These are phyloP conservation scores for Heptascelio sp. DNA, from an alignment of 2,888 invertebrate genomes.

Conservation along the genomic window DNA sequence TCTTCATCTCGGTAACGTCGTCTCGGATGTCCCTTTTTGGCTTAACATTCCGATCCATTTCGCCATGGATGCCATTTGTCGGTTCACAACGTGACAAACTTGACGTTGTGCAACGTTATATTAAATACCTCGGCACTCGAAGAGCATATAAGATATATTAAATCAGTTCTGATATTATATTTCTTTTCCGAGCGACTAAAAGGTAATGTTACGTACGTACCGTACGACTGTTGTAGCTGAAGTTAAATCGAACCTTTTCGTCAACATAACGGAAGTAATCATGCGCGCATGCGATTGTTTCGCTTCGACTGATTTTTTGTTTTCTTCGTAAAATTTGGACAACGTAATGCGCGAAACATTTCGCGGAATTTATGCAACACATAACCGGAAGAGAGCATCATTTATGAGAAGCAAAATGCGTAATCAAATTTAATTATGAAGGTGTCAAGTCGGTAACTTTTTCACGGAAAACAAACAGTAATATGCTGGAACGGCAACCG, in stretches of 20 bases:
- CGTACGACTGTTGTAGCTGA: not conserved
- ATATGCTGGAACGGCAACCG: too few species aligned
- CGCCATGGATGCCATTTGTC: slow-evolving; percentile 68
- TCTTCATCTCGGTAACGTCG: slow-evolving; percentile 70
- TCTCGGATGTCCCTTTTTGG: slow-evolving; percentile 68
- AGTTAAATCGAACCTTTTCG: not conserved
- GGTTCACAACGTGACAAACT: slow-evolving; percentile 63
- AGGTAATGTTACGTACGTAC: slow-evolving; percentile 19
- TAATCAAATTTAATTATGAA: too few species aligned
- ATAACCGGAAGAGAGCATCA: too few species aligned
- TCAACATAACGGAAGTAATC: too few species aligned
- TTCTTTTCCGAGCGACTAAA: slow-evolving; percentile 18
- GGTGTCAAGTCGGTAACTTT: too few species aligned
- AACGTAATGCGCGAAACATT: too few species aligned
- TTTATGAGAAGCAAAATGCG: too few species aligned
- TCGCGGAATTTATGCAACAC: too few species aligned
- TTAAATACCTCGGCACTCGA: slow-evolving; percentile 63
- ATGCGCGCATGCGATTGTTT: too few species aligned
- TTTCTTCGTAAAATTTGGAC: too few species aligned
- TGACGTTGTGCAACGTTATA: slow-evolving; percentile 67
- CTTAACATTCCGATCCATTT: slow-evolving; percentile 69
- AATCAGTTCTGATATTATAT: slow-evolving; percentile 58
- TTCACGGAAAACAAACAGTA: too few species aligned
- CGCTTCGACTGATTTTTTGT: too few species aligned
- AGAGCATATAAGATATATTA: slow-evolving; percentile 59